Conservation (phyloP, 2,113 vertebrate genomes). For the Sialia sialis region DNA sequence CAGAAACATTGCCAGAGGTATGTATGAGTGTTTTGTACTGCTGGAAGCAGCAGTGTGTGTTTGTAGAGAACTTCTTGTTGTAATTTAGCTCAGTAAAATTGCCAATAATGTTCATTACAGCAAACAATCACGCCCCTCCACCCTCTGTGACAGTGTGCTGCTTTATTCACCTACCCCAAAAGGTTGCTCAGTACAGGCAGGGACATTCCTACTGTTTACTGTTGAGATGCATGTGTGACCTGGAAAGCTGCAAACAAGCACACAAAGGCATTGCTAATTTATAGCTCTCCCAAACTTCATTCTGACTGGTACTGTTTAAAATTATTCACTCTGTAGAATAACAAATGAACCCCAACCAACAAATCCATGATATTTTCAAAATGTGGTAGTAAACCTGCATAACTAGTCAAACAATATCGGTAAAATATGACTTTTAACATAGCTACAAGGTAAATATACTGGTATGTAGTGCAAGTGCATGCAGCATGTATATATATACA, state of each 20-base stretch:
- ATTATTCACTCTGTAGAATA: background rate
- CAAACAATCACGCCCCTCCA: background rate
- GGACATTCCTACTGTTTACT: background rate
- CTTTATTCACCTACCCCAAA: background rate
- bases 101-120: background rate
- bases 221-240: background rate
- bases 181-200: background rate
- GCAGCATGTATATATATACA: background rate
- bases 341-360: background rate
- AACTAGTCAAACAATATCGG: background rate
- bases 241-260: background rate
- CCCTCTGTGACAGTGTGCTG: background rate
- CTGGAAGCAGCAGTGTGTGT: background rate
- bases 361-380: background rate
- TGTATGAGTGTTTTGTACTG: fast-evolving
- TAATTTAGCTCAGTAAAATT: background rate
- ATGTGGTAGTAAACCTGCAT: background rate
- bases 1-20: background rate
- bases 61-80: background rate
- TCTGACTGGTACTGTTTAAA: background rate
- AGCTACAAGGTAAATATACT: background rate
- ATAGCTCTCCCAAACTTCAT: background rate
- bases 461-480: no score
- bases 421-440: background rate
- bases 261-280: background rate